A percentile compares a stretch with the other conserved stretches of the same genome.
Evolutionary conservation across 2,888 invertebrate species (phyloP).

Genomic region (Zaprionus lineosus): DNA sequence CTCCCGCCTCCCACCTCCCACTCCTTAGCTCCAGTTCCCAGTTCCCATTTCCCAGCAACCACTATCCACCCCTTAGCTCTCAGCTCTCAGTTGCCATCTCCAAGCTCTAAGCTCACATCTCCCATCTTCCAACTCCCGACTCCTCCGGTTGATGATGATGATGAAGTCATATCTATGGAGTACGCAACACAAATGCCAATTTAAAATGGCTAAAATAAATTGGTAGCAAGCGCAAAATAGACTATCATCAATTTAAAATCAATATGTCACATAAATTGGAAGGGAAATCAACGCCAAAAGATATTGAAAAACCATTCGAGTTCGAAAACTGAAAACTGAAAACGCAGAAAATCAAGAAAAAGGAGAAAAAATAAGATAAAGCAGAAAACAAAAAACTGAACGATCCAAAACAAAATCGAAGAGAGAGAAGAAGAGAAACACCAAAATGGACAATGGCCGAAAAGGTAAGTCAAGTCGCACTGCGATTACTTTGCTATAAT

Average conservation of each 20-base stretch:
- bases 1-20: no score
- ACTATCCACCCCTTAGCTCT: no score
- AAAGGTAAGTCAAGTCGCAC: constrained; percentile 52
- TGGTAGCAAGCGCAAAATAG: constrained; percentile 72
- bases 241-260: constrained; percentile 83
- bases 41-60: no score
- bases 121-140: no score
- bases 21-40: no score
- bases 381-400: not conserved
- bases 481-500: constrained; percentile 80
- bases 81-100: no score
- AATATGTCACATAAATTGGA: constrained; percentile 84
- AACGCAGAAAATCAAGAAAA: constrained; percentile 26
- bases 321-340: no score
- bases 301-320: constrained; percentile 30
- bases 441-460: constrained; percentile 54
- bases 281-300: constrained; percentile 82
- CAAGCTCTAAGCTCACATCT: no score
- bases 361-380: constrained; percentile 9
- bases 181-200: constrained; percentile 60
- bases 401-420: constrained; percentile 20
- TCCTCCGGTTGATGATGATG: no score
- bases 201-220: constrained; percentile 75
- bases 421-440: not conserved
- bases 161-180: constrained; percentile 60